A percentile compares a stretch with the other conserved stretches of the same genome.
These are phyloP conservation scores for Aplysia californica DNA, from an alignment of 1,140 invertebrate genomes.

Conservation along the genomic window DNA sequence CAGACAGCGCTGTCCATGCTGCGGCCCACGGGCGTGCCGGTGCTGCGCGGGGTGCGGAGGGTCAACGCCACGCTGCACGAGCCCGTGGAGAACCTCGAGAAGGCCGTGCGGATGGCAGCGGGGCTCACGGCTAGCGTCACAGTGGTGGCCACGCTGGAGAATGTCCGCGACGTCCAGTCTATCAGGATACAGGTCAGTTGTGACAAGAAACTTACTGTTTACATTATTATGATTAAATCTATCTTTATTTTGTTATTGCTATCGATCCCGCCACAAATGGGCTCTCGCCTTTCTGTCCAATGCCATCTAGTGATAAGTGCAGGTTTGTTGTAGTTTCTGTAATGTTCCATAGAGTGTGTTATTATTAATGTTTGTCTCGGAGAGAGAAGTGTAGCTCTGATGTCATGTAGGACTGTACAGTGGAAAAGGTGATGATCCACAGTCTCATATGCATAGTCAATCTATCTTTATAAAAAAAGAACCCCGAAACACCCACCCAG, in stretches of 20 bases:
- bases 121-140: conserved; percentile 88
- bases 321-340: too few relatives aligned
- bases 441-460: neutral
- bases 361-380: too few relatives aligned
- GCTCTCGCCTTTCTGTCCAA: too few relatives aligned
- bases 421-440: neutral
- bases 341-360: too few relatives aligned
- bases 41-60: conserved; percentile 51
- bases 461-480: neutral
- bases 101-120: conserved; percentile 91
- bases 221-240: too few relatives aligned
- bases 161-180: conserved; percentile 79
- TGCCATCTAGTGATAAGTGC: too few relatives aligned
- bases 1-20: conserved; percentile 78
- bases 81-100: conserved; percentile 85
- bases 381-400: too few relatives aligned
- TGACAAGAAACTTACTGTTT: too few relatives aligned
- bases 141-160: conserved; percentile 86
- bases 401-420: too few relatives aligned
- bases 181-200: conserved; percentile 80
- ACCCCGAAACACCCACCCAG: too few relatives aligned
- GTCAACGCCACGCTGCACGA: conserved; percentile 86
- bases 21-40: conserved; percentile 39
- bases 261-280: too few relatives aligned
- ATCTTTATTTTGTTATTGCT: too few relatives aligned